These are phyloP conservation scores for Agapornis roseicollis DNA, from an alignment of 2,113 vertebrate genomes.

Conservation along the genomic window DNA sequence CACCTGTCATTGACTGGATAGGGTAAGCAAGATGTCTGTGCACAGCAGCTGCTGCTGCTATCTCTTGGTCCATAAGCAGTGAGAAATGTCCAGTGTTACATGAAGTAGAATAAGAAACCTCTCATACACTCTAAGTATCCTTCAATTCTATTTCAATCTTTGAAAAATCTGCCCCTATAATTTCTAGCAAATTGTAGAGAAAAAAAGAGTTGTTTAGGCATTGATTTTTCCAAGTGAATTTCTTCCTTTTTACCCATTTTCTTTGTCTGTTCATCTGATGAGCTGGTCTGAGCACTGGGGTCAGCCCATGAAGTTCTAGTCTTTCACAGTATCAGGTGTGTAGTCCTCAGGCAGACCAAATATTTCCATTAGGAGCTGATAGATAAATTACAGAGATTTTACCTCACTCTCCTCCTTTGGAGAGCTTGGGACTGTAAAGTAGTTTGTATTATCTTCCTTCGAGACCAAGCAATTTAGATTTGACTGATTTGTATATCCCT, in stretches of 20 bases:
- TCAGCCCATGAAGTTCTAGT: fast-evolving
- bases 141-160: not conserved
- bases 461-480: not conserved
- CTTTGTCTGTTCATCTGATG: not conserved
- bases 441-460: not conserved
- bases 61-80: not conserved
- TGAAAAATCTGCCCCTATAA: not conserved
- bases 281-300: not conserved
- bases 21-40: not conserved
- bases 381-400: not conserved
- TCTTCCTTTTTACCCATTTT: not conserved
- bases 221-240: not conserved
- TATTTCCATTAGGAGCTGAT: not conserved
- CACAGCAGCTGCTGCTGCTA: not conserved
- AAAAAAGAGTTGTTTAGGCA: not conserved
- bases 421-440: not conserved
- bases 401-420: not conserved
- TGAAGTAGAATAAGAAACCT: not conserved
- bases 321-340: not conserved
- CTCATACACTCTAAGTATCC: not conserved
- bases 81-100: not conserved
- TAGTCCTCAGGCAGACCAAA: not conserved
- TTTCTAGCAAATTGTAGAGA: not conserved
- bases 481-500: not conserved
- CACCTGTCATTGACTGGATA: not conserved